Conservation (phyloP, 1,140 invertebrate genomes). For the Camponotus vicinus region DNA sequence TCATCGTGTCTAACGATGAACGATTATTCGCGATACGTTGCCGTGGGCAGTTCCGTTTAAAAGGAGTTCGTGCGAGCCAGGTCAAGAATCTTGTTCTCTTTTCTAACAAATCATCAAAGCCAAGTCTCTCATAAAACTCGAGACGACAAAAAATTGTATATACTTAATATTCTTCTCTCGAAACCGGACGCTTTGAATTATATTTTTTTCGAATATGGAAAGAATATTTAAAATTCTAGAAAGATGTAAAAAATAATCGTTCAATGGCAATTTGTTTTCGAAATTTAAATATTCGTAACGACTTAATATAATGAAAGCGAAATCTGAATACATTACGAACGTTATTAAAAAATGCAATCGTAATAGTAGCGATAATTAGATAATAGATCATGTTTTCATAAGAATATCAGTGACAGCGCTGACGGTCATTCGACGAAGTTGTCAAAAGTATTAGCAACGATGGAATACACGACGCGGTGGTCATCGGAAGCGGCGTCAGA, state of each 20-base stretch:
- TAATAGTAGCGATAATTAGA: neutral
- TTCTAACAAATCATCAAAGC: slow-evolving; percentile 18
- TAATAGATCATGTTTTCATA: neutral
- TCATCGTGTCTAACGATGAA: slow-evolving; percentile 59
- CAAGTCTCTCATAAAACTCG: neutral
- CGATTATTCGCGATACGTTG: slow-evolving; percentile 61
- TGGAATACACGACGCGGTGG: neutral
- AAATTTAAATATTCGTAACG: neutral
- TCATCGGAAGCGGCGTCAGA: neutral
- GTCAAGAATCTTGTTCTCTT: slow-evolving; percentile 33
- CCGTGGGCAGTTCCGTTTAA: slow-evolving; percentile 54
- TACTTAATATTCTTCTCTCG: neutral
- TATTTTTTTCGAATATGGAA: neutral
- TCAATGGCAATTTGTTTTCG: neutral
- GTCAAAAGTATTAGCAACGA: neutral
- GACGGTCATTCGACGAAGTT: neutral
- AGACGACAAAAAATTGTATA: neutral
- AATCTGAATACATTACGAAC: neutral
- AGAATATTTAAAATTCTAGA: neutral
- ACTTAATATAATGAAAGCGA: neutral
- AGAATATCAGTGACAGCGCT: slow-evolving; percentile 25
- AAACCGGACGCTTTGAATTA: neutral
- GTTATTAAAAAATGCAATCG: neutral
- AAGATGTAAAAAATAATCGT: neutral
- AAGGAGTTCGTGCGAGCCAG: slow-evolving; percentile 39